phyloP scores from a whole-genome alignment of 2,888 invertebrate species.

The Charanyca ferruginea region DNA sequence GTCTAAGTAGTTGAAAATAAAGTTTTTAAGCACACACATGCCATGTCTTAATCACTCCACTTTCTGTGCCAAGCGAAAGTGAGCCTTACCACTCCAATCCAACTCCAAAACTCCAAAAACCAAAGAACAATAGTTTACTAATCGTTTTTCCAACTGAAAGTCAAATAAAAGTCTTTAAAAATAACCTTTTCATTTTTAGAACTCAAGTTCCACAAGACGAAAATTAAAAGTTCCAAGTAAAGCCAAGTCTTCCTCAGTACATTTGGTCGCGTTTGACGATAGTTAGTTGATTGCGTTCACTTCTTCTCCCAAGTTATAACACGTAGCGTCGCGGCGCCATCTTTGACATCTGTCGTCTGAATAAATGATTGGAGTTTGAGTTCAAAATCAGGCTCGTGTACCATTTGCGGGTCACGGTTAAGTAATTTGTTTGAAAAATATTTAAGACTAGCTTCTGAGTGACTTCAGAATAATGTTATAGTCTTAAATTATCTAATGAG shows the following conservation, averaged over 20 bases:
- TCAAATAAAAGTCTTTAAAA: not conserved
- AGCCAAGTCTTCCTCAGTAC: conserved; percentile 8
- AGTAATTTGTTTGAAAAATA: not conserved
- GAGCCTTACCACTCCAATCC: too few species aligned
- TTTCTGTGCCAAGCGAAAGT: too few species aligned
- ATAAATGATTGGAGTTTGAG: conserved; percentile 50
- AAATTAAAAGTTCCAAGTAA: conserved; percentile 29
- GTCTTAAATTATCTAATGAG: too few species aligned
- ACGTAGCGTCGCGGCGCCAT: conserved; percentile 25
- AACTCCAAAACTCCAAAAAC: too few species aligned
- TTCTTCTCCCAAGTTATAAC: conserved; percentile 48
- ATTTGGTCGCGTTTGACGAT: conserved; percentile 47
- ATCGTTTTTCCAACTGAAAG: not conserved
- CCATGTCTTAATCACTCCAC: too few species aligned
- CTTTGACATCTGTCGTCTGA: conserved; percentile 54
- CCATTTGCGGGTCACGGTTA: conserved; percentile 10
- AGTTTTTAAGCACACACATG: too few species aligned
- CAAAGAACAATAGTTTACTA: not conserved
- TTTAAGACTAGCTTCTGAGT: too few species aligned
- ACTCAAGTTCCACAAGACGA: not conserved
- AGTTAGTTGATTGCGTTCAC: conserved; percentile 52
- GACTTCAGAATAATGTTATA: too few species aligned
- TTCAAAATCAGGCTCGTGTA: conserved; percentile 11
- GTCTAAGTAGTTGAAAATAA: too few species aligned
- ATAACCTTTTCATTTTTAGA: not conserved